Evolutionary conservation across 1,140 invertebrate genomes (phyloP).

Genomic region (Zaprionus ghesquierei): DNA sequence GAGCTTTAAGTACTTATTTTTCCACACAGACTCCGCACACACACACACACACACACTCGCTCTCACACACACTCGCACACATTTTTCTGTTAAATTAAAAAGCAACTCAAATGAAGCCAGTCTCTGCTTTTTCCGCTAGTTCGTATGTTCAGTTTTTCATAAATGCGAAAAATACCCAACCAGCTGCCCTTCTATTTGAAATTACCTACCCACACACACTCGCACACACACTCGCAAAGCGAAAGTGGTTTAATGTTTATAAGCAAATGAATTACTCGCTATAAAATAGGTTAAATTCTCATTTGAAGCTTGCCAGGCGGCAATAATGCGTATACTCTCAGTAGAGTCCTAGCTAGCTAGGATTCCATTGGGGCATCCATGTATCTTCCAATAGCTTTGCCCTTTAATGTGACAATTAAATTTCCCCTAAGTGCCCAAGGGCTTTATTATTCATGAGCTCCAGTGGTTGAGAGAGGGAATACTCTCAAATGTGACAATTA

Average conservation of each 20-base stretch:
- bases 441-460: constrained; percentile 29
- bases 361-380: too few species aligned
- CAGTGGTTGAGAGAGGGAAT: background rate
- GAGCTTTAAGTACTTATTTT: constrained; percentile 72
- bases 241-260: constrained; percentile 80
- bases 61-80: constrained; percentile 24
- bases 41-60: constrained; percentile 35
- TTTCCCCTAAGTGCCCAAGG: constrained; percentile 63
- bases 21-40: constrained; percentile 45
- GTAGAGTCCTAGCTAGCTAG: background rate
- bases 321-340: background rate
- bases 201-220: constrained; percentile 15
- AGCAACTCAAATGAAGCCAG: constrained; percentile 74
- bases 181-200: constrained; percentile 53
- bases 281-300: constrained; percentile 74
- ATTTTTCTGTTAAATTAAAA: constrained; percentile 66
- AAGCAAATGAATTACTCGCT: constrained; percentile 80
- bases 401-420: constrained; percentile 79
- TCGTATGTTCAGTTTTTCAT: constrained; percentile 72
- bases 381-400: constrained; percentile 52
- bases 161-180: constrained; percentile 67
- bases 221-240: constrained; percentile 38
- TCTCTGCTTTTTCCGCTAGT: constrained; percentile 17
- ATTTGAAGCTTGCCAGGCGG: constrained; percentile 26
- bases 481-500: too few species aligned